phyloP scores from a whole-genome alignment of 2,797 vertebrate species.

The Tamandua tetradactyla region DNA sequence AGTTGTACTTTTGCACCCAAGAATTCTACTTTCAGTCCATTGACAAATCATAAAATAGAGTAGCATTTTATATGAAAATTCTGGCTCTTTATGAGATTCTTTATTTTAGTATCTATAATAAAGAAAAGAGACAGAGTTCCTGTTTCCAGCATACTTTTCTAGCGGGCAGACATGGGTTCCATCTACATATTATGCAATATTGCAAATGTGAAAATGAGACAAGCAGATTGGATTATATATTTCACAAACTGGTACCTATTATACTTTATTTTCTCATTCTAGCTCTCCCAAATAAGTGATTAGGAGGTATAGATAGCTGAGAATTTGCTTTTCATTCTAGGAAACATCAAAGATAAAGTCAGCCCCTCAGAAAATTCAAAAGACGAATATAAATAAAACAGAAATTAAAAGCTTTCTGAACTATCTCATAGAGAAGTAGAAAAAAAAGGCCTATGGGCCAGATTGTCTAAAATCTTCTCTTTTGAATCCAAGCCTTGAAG shows the following conservation, averaged over 20 bases:
- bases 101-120: no score
- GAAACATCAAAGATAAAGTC: not conserved
- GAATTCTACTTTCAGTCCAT: not conserved
- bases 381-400: not conserved
- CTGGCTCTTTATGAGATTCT: no score
- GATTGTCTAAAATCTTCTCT: not conserved
- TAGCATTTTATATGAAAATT: no score
- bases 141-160: not conserved
- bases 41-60: no score
- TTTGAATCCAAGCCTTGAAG: not conserved
- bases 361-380: not conserved
- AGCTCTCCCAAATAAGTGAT: not conserved
- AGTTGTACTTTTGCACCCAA: not conserved
- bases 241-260: not conserved
- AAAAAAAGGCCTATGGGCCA: not conserved
- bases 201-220: not conserved
- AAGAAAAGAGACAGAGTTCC: not conserved
- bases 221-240: not conserved
- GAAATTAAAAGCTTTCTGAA: not conserved
- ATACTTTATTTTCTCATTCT: not conserved
- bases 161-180: no score
- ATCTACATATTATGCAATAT: not conserved
- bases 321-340: not conserved
- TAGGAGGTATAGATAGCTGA: no score
- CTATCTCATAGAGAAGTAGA: not conserved